Evolutionary conservation across 2,797 vertebrate species (phyloP).

Genomic region (Salarias fasciatus): DNA sequence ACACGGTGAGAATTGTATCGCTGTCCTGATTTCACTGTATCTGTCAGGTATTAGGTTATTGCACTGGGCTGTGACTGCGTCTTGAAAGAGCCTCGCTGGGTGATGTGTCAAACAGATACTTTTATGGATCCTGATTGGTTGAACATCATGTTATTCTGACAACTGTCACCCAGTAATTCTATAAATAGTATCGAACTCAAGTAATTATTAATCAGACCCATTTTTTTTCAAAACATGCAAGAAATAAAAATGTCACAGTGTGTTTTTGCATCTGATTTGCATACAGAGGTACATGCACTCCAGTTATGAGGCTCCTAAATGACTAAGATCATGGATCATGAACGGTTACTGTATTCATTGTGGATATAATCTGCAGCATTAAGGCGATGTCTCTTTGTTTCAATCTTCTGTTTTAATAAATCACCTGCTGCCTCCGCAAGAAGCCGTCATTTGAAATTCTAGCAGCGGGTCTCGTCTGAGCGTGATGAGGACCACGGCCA

Average conservation of each 20-base stretch:
- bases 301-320: conserved; percentile 24
- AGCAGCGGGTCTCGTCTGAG: conserved; percentile 64
- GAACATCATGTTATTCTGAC: conserved; percentile 69
- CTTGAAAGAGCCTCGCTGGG: conserved; percentile 36
- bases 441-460: conserved; percentile 72
- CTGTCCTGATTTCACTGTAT: conserved; percentile 11
- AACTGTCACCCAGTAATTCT: conserved; percentile 53
- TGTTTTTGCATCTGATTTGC: conserved; percentile 32
- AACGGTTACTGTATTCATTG: conserved; percentile 28
- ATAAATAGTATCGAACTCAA: conserved; percentile 63
- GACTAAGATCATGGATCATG: conserved; percentile 25
- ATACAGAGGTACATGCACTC: conserved; percentile 35
- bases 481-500: conserved; percentile 63
- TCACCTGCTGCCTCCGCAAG: conserved; percentile 69
- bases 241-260: conserved; percentile 4
- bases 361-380: conserved; percentile 38
- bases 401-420: conserved; percentile 58
- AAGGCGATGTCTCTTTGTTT: conserved; percentile 58
- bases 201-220: conserved; percentile 47
- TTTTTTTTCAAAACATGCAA: neutral
- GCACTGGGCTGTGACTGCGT: conserved; percentile 33
- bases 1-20: conserved; percentile 10
- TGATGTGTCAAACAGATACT: conserved; percentile 62
- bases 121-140: conserved; percentile 61
- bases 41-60: conserved; percentile 35